Conservation (phyloP, 2,888 invertebrate species). For the Uloborus plumipes region DNA sequence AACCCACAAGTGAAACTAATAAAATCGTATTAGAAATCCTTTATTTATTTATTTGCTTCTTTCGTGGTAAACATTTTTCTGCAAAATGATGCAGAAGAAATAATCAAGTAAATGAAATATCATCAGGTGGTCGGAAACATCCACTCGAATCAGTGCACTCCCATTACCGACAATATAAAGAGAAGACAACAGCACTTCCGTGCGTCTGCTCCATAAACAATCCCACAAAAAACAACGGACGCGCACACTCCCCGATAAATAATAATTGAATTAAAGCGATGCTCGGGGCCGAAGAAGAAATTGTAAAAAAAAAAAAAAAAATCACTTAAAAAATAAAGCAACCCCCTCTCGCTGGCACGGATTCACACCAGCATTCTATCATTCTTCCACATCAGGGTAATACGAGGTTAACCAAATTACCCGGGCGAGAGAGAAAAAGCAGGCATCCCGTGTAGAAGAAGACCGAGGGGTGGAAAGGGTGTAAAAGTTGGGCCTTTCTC, state of each 20-base stretch:
- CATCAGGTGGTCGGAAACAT: background rate
- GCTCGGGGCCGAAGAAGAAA: background rate
- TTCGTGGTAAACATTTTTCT: too few species aligned
- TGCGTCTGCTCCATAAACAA: slow-evolving; percentile 11
- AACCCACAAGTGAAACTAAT: too few species aligned
- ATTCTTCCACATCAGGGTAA: slow-evolving; percentile 27
- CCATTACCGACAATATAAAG: slow-evolving; percentile 33
- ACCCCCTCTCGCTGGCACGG: background rate
- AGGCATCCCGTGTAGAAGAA: slow-evolving; percentile 32
- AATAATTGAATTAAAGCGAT: slow-evolving; percentile 52
- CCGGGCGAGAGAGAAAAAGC: slow-evolving; percentile 46
- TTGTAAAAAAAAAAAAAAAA: too few species aligned
- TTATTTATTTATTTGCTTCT: too few species aligned
- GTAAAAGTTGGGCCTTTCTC: background rate
- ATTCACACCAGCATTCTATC: slow-evolving; percentile 34
- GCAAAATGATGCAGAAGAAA: background rate
- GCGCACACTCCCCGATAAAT: background rate
- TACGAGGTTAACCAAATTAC: slow-evolving; percentile 58
- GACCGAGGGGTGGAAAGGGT: background rate
- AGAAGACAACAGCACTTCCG: slow-evolving; percentile 22
- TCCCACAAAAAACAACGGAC: slow-evolving; percentile 19
- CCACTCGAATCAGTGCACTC: background rate
- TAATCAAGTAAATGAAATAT: background rate
- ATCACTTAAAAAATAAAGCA: slow-evolving; percentile 37
- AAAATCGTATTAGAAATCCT: too few species aligned